Evolutionary conservation across 2,113 vertebrate genomes (phyloP).

Genomic region (Oncorhynchus keta): DNA sequence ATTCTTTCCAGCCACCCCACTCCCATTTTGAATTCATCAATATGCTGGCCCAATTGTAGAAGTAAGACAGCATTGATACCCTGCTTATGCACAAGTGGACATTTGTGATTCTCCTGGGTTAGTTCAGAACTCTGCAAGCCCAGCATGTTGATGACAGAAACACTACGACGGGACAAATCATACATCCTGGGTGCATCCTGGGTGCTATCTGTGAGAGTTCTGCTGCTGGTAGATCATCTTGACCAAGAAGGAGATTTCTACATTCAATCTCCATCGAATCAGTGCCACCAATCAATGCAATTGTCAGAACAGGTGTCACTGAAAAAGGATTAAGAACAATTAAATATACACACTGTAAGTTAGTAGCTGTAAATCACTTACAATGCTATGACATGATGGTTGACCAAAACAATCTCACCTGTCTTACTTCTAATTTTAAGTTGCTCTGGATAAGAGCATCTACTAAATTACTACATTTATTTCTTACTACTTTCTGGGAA

Average conservation of each 20-base stretch:
- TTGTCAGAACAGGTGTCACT: not conserved
- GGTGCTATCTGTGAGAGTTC: too few relatives aligned
- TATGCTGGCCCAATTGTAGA: not conserved
- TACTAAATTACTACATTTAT: not conserved
- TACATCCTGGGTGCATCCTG: not conserved
- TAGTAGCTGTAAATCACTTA: too few relatives aligned
- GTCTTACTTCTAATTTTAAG: too few relatives aligned
- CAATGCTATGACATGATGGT: too few relatives aligned
- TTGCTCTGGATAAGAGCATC: too few relatives aligned
- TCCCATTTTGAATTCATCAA: not conserved
- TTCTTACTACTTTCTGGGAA: not conserved
- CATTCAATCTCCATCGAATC: not conserved
- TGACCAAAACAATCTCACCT: not conserved
- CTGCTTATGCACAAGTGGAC: not conserved
- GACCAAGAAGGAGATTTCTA: not conserved
- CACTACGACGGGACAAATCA: not conserved
- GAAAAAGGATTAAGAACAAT: not conserved
- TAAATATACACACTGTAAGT: too few relatives aligned
- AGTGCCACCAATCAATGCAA: not conserved
- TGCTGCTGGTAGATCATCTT: not conserved
- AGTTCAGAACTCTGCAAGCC: not conserved
- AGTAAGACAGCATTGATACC: conserved; percentile 4
- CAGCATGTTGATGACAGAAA: conserved; percentile 19
- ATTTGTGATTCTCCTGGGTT: not conserved
- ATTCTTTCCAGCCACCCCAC: not conserved